These are phyloP conservation scores for Ophion ellenae DNA, from an alignment of 2,888 invertebrate species.

Conservation along the genomic window DNA sequence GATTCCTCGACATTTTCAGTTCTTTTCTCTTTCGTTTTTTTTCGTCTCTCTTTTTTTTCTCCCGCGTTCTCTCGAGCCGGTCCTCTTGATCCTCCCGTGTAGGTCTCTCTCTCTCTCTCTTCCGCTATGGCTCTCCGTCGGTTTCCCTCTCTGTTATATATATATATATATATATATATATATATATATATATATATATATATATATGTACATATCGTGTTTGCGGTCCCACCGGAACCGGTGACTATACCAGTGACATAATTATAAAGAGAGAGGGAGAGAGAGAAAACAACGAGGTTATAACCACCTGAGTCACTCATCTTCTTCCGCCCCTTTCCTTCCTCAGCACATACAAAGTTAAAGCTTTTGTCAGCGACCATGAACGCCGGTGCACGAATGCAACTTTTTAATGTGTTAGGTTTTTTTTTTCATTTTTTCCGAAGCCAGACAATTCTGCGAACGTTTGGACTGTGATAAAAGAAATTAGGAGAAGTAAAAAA, in stretches of 20 bases:
- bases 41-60: slow-evolving; percentile 49
- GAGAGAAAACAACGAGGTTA: slow-evolving; percentile 71
- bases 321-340: slow-evolving; percentile 20
- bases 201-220: slow-evolving; percentile 21
- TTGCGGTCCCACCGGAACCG: slow-evolving; percentile 57
- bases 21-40: slow-evolving; percentile 53
- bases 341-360: slow-evolving; percentile 28
- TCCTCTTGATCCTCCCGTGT: slow-evolving; percentile 68
- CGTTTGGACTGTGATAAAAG: too few relatives aligned
- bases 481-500: too few relatives aligned
- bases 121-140: neutral
- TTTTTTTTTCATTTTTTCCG: neutral
- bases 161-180: slow-evolving; percentile 7
- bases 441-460: too few relatives aligned
- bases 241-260: slow-evolving; percentile 79
- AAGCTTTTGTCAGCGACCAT: slow-evolving; percentile 74
- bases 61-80: slow-evolving; percentile 61
- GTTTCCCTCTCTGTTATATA: slow-evolving; percentile 61
- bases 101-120: neutral
- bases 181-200: slow-evolving; percentile 3
- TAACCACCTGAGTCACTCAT: slow-evolving; percentile 77
- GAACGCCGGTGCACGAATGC: neutral
- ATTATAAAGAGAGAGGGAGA: slow-evolving; percentile 72
- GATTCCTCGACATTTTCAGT: slow-evolving; percentile 57
- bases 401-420: neutral